Evolutionary conservation across 2,888 invertebrate species (phyloP).

Genomic region (Xestia xanthographa): DNA sequence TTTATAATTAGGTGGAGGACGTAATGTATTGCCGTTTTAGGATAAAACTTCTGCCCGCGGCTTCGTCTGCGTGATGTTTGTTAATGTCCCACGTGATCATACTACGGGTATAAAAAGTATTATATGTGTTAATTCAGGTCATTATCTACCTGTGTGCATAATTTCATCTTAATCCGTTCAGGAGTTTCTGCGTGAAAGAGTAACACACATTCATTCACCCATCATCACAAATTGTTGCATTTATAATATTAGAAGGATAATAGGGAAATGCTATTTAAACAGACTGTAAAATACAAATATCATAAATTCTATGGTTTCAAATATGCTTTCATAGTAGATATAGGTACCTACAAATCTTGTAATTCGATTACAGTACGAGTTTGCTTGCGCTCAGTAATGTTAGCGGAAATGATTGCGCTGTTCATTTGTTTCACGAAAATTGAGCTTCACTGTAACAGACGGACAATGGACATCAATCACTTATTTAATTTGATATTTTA

Average conservation of each 20-base stretch:
- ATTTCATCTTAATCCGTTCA: too few species aligned
- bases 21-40: not conserved
- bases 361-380: constrained; percentile 15
- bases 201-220: too few species aligned
- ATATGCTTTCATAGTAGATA: not conserved
- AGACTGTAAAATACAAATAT: not conserved
- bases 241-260: not conserved
- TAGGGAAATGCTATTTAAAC: not conserved
- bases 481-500: constrained; percentile 40
- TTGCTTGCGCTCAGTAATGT: constrained; percentile 17
- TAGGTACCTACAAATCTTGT: not conserved
- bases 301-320: not conserved
- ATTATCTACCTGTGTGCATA: too few species aligned
- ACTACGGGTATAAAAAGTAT: too few species aligned
- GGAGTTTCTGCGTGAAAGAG: too few species aligned
- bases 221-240: too few species aligned
- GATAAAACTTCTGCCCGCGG: too few species aligned
- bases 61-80: too few species aligned
- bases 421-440: constrained; percentile 56
- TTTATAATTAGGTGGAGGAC: not conserved
- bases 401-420: constrained; percentile 65
- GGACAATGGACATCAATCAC: constrained; percentile 54
- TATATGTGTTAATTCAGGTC: too few species aligned
- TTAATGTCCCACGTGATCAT: too few species aligned
- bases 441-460: constrained; percentile 28